Evolutionary conservation across 2,888 invertebrate genomes (phyloP), one percentile per base, ranked within the genome.

Genomic region (Archaeoteleia sp.): DNA sequence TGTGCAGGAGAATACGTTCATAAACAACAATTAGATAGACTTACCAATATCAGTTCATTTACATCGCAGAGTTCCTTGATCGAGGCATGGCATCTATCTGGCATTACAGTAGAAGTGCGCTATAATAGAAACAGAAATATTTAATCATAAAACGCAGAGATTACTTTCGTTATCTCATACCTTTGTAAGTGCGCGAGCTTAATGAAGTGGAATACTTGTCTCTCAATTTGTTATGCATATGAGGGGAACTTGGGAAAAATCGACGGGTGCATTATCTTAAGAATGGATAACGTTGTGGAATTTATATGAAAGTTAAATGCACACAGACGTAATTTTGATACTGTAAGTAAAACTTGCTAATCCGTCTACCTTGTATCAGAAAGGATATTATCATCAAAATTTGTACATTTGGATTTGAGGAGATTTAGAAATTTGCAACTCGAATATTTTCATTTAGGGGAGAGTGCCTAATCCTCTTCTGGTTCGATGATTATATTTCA

Each of bases 51-150:
- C 51, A 32, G 45, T 58, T 29, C 35, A 58, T 58, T 66, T 39
- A 23, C 13, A 12, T 5, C 2, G 32, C 8, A 35, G 2, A 12
- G 5, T 35, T 14, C 12, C 14, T 13, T 8, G 35, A 35, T 15
- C 6, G 12, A 13, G 13, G 14, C 14, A 13, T 35, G 35, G 35
- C 40, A 35, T 32, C 35, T 42, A 17, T 25, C 23, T 58, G 58
- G 51, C 65, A 58, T n/a, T n/a, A n/a, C n/a, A n/a, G n/a, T n/a
- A n/a, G n/a, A 66, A 66, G 65, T 66, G 65, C 65, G 58, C 45
- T 17, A 32, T 30, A 58, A 35, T 53, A 23, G 42, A 12, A 39
- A 39, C 13, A 39, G 20, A 39, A 39, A 39, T 39, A 20, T 54
- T 37, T 32, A 40, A 30, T 46, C 37, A 40, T 30, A 45, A 45